Base-by-base conservation (phyloP, 1,140 invertebrate genomes). In the Sinonovacula constricta region DNA sequence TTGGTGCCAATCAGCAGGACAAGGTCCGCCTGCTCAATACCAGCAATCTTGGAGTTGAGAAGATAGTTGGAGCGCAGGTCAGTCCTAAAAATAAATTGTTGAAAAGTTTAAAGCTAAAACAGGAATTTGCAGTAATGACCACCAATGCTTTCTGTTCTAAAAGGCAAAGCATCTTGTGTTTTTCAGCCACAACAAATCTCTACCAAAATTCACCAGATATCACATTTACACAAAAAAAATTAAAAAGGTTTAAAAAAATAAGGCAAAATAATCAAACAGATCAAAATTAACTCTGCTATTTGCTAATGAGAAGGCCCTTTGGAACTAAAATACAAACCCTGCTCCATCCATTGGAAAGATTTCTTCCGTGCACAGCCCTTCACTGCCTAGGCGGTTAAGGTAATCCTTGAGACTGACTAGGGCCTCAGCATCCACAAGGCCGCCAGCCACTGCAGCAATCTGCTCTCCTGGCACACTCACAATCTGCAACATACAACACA, bases 1-100 rank as follows among this genome's bases (percentile, higher is more conserved):
- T 99, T 99, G 3, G 97, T 98, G 78, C 98, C 99, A 85, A 99
- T 94, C 2, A 99, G 91, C 2, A 99, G 90, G 31, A 99, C 93
- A 30, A 97, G 93, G 92, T 99, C 99, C 15, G 97, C 95, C 83
- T 99, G 95, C 92, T 99, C 98, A 28, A 98, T 92, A 39, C 95
- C 95, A 39, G 94, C 93, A 82, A 99, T 99, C 85, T 93, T 95
- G 34, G 95, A 95, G 89, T 99, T 99, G 12, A 99, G 91, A 36
- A 99, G 89, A 89, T 99, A 99, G 82, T 94, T 98, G 3, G 95
- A 96, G 70, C 98, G 92, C 0, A 98, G 91, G 91, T 99, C 97
- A 66, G 95, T 95, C 59, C 90, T 91, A 79, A 34, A 81, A 83
- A 60, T 60, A n/a, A n/a, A n/a, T n/a, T n/a, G n/a, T n/a, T n/a